phyloP scores from a whole-genome alignment of 2,797 vertebrate genomes.

The Erithacus rubecula region DNA sequence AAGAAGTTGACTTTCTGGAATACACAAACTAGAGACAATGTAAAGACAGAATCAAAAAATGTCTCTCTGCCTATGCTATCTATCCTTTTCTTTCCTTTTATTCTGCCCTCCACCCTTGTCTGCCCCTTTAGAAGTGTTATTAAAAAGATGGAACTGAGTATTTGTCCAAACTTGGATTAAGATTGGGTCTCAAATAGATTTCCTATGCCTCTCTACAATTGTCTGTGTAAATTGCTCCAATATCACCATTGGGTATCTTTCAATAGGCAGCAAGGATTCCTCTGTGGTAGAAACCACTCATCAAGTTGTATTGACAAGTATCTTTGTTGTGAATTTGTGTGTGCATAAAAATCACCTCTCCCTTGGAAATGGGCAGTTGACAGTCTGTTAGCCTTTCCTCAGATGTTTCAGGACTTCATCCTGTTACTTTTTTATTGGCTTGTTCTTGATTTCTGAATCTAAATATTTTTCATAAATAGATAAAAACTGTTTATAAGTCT shows the following conservation, averaged over 20 bases:
- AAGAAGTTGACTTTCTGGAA: not conserved
- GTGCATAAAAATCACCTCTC: not conserved
- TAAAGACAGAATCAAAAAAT: not conserved
- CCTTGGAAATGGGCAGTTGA: not conserved
- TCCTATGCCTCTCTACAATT: not conserved
- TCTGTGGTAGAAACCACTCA: not conserved
- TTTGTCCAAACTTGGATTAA: not conserved
- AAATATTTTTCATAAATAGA: not conserved
- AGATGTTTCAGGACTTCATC: not conserved
- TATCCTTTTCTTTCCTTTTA: not conserved
- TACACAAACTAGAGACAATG: not conserved
- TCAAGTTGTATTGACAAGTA: not conserved
- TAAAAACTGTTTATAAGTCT: not conserved
- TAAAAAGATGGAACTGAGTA: not conserved
- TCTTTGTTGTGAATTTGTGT: not conserved
- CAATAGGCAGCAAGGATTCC: not conserved
- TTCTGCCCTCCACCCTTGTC: not conserved
- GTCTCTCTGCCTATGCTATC: not conserved
- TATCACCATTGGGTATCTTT: not conserved
- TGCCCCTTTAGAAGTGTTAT: not conserved
- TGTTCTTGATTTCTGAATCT: not conserved
- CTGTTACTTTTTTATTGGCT: not conserved
- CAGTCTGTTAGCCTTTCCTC: not conserved
- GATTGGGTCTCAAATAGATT: not conserved
- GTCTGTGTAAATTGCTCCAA: not conserved